Evolutionary conservation across 1,140 invertebrate species (phyloP).

Genomic region (Zelostemma sp.): DNA sequence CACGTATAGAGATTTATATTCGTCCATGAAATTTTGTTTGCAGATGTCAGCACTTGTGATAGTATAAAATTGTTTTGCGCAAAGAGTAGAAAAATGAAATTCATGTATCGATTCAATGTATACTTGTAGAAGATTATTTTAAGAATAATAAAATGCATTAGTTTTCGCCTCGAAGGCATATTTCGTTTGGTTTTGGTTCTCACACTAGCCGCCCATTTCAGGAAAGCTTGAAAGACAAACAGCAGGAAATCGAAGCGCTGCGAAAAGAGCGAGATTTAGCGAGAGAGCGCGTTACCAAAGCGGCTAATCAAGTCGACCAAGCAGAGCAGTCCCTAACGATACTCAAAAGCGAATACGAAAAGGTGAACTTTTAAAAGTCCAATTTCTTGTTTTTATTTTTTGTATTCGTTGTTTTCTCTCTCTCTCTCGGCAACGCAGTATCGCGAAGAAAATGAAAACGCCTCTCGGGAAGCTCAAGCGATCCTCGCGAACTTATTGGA

Average conservation of each 20-base stretch:
- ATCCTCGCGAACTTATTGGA: slow-evolving; percentile 72
- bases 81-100: not conserved
- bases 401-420: slow-evolving; percentile 1
- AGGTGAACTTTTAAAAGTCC: slow-evolving; percentile 55
- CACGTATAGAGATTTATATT: no score
- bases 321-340: slow-evolving; percentile 71
- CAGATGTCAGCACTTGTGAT: not conserved
- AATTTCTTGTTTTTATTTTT: slow-evolving; percentile 15
- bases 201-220: slow-evolving; percentile 63
- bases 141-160: not conserved
- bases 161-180: not conserved
- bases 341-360: slow-evolving; percentile 72
- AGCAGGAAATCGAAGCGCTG: slow-evolving; percentile 91
- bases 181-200: not conserved
- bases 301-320: slow-evolving; percentile 79
- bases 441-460: slow-evolving; percentile 72
- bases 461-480: slow-evolving; percentile 60
- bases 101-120: no score
- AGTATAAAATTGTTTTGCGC: not conserved
- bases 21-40: not conserved
- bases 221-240: slow-evolving; percentile 93
- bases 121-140: not conserved
- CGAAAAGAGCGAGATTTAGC: slow-evolving; percentile 92
- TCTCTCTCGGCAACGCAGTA: slow-evolving; percentile 59
- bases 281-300: slow-evolving; percentile 77